Percentiles rank a stretch among this genome's conserved stretches.
Evolutionary conservation across 1,140 invertebrate species (phyloP).

Genomic region (Pissodes strobi): DNA sequence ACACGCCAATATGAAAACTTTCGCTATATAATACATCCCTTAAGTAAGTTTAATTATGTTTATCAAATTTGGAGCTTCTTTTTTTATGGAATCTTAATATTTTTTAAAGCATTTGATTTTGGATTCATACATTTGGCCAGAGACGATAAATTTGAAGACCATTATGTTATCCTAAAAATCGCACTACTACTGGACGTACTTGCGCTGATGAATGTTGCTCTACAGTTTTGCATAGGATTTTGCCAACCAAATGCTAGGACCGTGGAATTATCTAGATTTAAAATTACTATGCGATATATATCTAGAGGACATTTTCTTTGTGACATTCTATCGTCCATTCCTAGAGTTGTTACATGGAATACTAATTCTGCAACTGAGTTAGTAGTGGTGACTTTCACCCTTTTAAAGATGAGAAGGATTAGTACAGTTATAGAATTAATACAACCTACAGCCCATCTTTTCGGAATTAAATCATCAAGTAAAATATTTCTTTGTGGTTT

Average conservation of each 20-base stretch:
- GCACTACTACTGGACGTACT: conserved; percentile 26
- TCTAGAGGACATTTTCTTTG: conserved; percentile 12
- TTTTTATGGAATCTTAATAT: conserved; percentile 18
- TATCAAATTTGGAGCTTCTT: conserved; percentile 27
- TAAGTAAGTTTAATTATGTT: conserved; percentile 37
- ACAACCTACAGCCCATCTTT: background rate
- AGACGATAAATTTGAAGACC: too few relatives aligned
- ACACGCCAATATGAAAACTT: conserved; percentile 42
- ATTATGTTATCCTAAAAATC: too few relatives aligned
- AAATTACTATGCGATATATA: conserved; percentile 17
- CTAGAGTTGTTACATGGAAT: background rate
- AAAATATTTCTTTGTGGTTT: conserved; percentile 14
- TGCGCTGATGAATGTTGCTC: conserved; percentile 4
- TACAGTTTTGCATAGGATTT: conserved; percentile 33
- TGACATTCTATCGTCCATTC: conserved; percentile 9
- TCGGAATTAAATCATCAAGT: conserved; percentile 7
- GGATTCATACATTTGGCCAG: conserved; percentile 10
- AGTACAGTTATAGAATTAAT: conserved; percentile 10
- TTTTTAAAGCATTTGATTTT: conserved; percentile 20
- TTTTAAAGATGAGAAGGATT: conserved; percentile 10
- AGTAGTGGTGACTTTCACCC: background rate
- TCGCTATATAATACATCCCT: conserved; percentile 35
- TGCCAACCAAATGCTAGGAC: background rate
- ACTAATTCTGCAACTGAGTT: background rate
- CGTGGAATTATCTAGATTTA: conserved; percentile 10